These are phyloP conservation scores for Stegana nigrithorax DNA, from an alignment of 2,888 invertebrate genomes.

Conservation along the genomic window DNA sequence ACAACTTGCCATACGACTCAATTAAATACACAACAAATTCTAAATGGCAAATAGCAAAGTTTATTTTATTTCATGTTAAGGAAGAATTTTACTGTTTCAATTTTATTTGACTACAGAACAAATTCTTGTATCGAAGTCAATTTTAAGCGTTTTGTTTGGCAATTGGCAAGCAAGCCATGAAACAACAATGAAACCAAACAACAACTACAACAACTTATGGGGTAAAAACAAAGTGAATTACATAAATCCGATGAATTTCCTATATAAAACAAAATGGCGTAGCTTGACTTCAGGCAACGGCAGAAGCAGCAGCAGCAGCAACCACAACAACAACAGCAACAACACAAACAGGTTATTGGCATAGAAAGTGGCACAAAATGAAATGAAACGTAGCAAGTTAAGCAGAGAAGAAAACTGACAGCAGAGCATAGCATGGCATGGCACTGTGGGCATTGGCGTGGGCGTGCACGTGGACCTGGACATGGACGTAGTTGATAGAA, in stretches of 20 bases:
- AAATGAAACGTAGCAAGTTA: background rate
- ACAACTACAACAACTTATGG: slow-evolving; percentile 31
- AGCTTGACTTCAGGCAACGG: slow-evolving; percentile 32
- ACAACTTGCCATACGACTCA: too few species aligned
- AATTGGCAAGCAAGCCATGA: slow-evolving; percentile 13
- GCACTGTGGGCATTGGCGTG: too few species aligned
- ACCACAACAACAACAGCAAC: slow-evolving; percentile 15
- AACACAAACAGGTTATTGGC: slow-evolving; percentile 11
- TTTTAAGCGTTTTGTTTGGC: background rate
- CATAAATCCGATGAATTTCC: slow-evolving; percentile 41
- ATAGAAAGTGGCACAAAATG: slow-evolving; percentile 15
- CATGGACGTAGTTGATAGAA: too few species aligned
- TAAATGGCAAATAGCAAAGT: too few species aligned
- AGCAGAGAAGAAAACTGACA: too few species aligned
- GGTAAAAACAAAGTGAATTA: slow-evolving; percentile 40
- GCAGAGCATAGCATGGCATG: too few species aligned
- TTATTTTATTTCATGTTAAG: too few species aligned
- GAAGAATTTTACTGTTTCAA: slow-evolving; percentile 27
- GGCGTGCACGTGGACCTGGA: too few species aligned
- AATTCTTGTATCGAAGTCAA: slow-evolving; percentile 12
- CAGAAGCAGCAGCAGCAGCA: slow-evolving; percentile 14
- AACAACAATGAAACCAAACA: slow-evolving; percentile 25
- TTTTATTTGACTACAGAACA: slow-evolving; percentile 12
- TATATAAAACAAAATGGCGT: slow-evolving; percentile 35
- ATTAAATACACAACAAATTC: too few species aligned